Evolutionary conservation across 2,113 vertebrate genomes (phyloP).

Genomic region (Vicugna pacos): DNA sequence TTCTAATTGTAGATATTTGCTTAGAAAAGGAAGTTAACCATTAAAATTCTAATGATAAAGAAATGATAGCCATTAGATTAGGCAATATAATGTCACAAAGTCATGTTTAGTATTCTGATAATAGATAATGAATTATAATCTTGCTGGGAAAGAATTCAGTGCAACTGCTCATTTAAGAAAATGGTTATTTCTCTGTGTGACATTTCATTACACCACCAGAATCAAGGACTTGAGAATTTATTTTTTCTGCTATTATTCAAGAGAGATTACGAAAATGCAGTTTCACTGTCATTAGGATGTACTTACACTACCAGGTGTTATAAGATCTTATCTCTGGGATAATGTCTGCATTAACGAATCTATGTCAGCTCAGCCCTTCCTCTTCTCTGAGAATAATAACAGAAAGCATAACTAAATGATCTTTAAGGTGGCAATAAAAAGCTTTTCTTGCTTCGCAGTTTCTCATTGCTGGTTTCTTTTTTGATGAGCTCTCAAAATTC

Average conservation of each 20-base stretch:
- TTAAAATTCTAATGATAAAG: constrained; percentile 69
- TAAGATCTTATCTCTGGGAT: constrained; percentile 75
- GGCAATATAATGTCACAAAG: constrained; percentile 61
- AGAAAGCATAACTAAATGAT: constrained; percentile 66
- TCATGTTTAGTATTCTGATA: constrained; percentile 60
- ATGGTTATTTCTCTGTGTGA: constrained; percentile 77
- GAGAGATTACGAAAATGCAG: constrained; percentile 75
- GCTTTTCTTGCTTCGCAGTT: constrained; percentile 42
- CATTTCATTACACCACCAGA: constrained; percentile 76
- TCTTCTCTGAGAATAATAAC: constrained; percentile 56
- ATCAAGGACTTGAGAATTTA: constrained; percentile 73
- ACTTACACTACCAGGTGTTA: constrained; percentile 72
- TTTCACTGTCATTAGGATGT: constrained; percentile 77
- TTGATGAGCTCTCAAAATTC: constrained; percentile 51
- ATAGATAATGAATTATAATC: constrained; percentile 71
- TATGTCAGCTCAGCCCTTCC: constrained; percentile 67
- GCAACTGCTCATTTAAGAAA: constrained; percentile 69
- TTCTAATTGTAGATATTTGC: constrained; percentile 59
- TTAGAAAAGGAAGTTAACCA: constrained; percentile 58
- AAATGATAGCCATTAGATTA: constrained; percentile 70
- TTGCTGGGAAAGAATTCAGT: constrained; percentile 57
- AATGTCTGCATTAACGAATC: constrained; percentile 73
- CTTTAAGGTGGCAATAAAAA: constrained; percentile 70
- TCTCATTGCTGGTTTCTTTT: constrained; percentile 54
- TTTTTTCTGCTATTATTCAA: constrained; percentile 75